Percentiles rank a stretch among this genome's conserved stretches.
Evolutionary conservation across 1,140 invertebrate genomes (phyloP).

Genomic region (Rhynchophorus ferrugineus): DNA sequence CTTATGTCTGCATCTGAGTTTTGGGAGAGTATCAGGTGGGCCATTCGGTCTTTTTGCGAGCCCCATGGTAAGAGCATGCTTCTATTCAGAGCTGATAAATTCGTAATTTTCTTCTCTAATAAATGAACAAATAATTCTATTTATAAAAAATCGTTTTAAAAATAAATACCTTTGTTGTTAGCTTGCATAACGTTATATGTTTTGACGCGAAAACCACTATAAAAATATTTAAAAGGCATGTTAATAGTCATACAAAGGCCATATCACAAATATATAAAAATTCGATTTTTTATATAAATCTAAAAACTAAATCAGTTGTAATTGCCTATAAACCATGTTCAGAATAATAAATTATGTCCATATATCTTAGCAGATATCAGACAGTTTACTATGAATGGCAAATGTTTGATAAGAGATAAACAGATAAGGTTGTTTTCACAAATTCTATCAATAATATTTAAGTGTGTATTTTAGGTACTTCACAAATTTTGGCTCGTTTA

Average conservation of each 20-base stretch:
- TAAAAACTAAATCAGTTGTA: neutral
- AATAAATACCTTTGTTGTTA: neutral
- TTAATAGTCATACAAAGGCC: neutral
- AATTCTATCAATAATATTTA: too few relatives aligned
- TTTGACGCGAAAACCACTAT: neutral
- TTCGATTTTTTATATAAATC: neutral
- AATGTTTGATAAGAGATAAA: too few relatives aligned
- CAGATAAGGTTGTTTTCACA: too few relatives aligned
- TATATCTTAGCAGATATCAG: too few relatives aligned
- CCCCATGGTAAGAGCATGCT: slow-evolving; percentile 68
- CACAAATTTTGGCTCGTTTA: neutral
- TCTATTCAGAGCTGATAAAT: slow-evolving; percentile 20
- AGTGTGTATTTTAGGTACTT: too few relatives aligned
- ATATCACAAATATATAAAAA: neutral
- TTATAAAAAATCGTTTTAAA: neutral
- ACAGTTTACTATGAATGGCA: too few relatives aligned
- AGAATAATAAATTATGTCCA: too few relatives aligned
- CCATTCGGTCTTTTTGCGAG: slow-evolving; percentile 64
- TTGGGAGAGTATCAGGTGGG: slow-evolving; percentile 42
- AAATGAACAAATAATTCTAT: neutral
- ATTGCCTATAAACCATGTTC: too few relatives aligned
- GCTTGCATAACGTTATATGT: neutral
- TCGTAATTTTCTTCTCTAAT: slow-evolving; percentile 14
- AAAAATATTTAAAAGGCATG: too few relatives aligned
- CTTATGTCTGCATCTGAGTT: slow-evolving; percentile 56